Base-by-base conservation (phyloP, 2,797 vertebrate genomes). In the Morus bassanus region DNA sequence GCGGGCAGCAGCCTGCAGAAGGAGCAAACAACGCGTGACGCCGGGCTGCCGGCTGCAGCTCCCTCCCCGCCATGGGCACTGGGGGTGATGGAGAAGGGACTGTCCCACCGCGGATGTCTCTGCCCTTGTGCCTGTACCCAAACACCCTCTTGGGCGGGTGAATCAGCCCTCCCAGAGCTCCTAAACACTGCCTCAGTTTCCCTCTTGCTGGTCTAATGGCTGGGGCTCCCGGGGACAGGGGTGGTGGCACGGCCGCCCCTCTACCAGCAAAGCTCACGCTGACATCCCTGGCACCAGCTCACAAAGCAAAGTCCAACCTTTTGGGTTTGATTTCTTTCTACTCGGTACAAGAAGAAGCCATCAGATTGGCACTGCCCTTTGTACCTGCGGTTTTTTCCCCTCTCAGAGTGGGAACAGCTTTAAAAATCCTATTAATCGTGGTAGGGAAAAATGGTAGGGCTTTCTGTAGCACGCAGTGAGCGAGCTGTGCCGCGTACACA, bases 251-350 rank as follows among this genome's bases (percentile, higher is more conserved):
- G 0, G 81, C 23, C 28, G 4, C 4, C 12, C 2, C 51, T 69
- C 64, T 1, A 6, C 28, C 83, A 31, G 70, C 73, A 33, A 33
- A 53, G 61, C 75, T 51, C 83, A 11, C 22, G 0, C 9, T 1
- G 79, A 65, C 63, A 53, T 46, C 85, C n/a, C 80, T 3, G 10
- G 56, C 59, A 35, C 43, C 46, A 3, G 37, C 56, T 89, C 67
- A 88, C 90, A 86, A 91, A 90, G 83, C 73, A 28, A 10, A 68
- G 75, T n/a, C 83, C 88, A 69, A 22, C 57, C 84, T 91, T 90
- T 88, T 2, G 80, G 86, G 73, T 41, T 80, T 5, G 11, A 37
- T 87, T 76, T 82, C 95, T 96, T 97, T 96, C 92, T 97, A 94
- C 61, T 89, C 23, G 0, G 31, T 1, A 3, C 53, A 19, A 53